These are phyloP conservation scores for Cheirogaleus major DNA, from an alignment of 2,797 vertebrate genomes.

Conservation along the genomic window DNA sequence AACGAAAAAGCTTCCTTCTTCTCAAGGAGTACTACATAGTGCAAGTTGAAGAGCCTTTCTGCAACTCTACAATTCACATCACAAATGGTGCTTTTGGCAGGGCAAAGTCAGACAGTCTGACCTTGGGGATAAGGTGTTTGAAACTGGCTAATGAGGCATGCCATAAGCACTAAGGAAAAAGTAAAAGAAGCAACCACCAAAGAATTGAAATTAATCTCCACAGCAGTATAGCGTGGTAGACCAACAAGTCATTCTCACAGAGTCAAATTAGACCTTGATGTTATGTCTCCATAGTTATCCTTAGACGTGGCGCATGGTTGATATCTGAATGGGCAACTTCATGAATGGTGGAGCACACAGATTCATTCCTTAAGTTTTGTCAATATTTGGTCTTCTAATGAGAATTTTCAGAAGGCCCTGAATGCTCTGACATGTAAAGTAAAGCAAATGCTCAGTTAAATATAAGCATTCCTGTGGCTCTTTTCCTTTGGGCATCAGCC, in stretches of 20 bases:
- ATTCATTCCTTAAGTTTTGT: not conserved
- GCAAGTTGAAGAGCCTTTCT: not conserved
- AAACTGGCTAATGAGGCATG: slow-evolving; percentile 52
- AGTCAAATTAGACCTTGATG: not conserved
- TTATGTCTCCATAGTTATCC: not conserved
- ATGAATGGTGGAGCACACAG: not conserved
- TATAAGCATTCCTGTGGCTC: not conserved
- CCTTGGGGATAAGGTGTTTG: slow-evolving; percentile 57
- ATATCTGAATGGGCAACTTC: not conserved
- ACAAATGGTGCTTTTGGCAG: not conserved
- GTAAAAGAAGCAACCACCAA: not conserved
- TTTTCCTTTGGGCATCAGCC: not conserved
- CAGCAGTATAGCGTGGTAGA: not conserved
- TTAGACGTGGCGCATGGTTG: not conserved
- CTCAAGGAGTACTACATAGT: not conserved
- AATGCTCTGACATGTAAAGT: not conserved
- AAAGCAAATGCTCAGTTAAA: not conserved
- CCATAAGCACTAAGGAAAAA: not conserved
- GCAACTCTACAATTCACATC: not conserved
- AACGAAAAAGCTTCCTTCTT: not conserved
- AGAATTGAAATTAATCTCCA: slow-evolving; percentile 29
- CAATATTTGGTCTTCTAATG: not conserved
- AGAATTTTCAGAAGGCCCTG: not conserved
- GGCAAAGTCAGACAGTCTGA: slow-evolving; percentile 66
- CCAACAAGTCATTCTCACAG: not conserved